Evolutionary conservation across 2,888 invertebrate species (phyloP).

Genomic region (Lottia scabra): DNA sequence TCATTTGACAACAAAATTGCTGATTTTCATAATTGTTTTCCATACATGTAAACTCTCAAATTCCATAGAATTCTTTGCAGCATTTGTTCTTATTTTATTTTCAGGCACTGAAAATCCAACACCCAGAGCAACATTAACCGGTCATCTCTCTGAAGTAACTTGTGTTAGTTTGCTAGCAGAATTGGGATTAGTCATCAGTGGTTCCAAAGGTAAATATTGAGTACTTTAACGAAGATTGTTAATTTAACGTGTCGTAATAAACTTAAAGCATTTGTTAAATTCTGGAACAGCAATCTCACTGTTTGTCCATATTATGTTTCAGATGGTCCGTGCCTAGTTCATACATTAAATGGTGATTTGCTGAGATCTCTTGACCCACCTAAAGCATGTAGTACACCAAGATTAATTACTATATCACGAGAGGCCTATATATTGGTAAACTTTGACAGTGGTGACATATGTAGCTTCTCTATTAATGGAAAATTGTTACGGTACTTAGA

Average conservation of each 20-base stretch:
- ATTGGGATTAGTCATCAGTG: conserved; percentile 95
- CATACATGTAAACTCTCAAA: not conserved
- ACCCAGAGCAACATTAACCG: conserved; percentile 95
- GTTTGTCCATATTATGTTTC: conserved; percentile 35
- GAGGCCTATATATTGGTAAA: conserved; percentile 96
- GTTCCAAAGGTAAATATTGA: conserved; percentile 77
- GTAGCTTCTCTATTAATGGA: conserved; percentile 95
- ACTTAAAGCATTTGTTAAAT: too few relatives aligned
- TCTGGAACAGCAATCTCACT: too few relatives aligned
- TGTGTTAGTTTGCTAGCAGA: conserved; percentile 98
- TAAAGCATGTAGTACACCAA: conserved; percentile 76
- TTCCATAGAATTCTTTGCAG: not conserved
- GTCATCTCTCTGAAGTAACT: conserved; percentile 95
- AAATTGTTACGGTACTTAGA: conserved; percentile 88
- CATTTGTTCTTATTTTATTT: conserved; percentile 6
- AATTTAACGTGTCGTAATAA: too few relatives aligned
- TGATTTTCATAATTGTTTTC: not conserved
- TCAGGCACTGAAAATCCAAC: conserved; percentile 77
- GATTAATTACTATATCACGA: conserved; percentile 91
- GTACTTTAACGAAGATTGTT: not conserved
- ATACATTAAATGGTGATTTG: conserved; percentile 97
- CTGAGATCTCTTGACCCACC: conserved; percentile 90
- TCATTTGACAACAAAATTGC: not conserved
- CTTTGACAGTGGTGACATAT: conserved; percentile 90
- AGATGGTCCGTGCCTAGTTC: conserved; percentile 97